Percentiles rank a stretch among this genome's conserved stretches.
phyloP scores from a whole-genome alignment of 1,140 invertebrate genomes.

The Pseudomyrmex dendroicus region DNA sequence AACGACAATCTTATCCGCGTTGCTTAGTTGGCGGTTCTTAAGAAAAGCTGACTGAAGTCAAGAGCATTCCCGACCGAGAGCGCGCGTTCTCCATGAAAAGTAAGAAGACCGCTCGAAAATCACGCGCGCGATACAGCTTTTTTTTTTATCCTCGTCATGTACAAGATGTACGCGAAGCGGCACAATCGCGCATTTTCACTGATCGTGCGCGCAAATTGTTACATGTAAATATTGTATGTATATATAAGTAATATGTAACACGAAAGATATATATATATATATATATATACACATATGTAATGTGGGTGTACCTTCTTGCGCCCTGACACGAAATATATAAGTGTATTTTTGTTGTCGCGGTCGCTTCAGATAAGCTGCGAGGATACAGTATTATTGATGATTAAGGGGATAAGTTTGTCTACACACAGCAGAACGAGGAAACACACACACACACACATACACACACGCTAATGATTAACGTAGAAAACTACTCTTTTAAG shows the following conservation, averaged over 20 bases:
- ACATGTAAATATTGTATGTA: constrained; percentile 46
- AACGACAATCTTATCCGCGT: constrained; percentile 13
- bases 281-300: no score
- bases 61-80: no score
- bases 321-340: background rate
- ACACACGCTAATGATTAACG: background rate
- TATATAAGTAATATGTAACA: constrained; percentile 6
- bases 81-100: background rate
- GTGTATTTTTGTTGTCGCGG: constrained; percentile 11
- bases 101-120: background rate
- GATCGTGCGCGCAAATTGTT: constrained; percentile 18
- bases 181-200: constrained; percentile 43
- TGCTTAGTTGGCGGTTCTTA: constrained; percentile 11
- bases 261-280: no score
- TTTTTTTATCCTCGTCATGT: background rate
- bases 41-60: constrained; percentile 32
- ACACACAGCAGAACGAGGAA: no score
- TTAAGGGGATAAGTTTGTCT: no score
- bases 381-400: background rate
- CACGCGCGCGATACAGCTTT: background rate
- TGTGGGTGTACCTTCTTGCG: background rate
- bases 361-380: constrained; percentile 14
- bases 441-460: background rate
- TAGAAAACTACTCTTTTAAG: background rate
- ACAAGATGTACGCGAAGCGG: constrained; percentile 19